Base-by-base conservation (phyloP, 2,888 invertebrate genomes). In the Atethmia centrago region DNA sequence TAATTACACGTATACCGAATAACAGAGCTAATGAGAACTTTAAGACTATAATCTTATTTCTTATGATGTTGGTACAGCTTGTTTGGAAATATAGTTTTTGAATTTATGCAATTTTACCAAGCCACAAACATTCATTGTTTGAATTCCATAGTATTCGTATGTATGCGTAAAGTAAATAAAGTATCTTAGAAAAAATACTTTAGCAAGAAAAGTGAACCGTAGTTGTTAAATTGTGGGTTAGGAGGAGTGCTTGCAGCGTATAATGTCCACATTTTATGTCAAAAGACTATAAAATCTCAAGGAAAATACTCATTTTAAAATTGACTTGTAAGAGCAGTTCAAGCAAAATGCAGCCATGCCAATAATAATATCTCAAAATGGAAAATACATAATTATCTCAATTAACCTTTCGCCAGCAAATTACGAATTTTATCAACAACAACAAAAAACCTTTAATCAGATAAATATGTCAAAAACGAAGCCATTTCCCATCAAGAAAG, bases 1-100 rank as follows among this genome's bases (percentile, higher is more conserved):
- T 79, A 71, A 71, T 79, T 74, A 63, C 66, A 63, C 53, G 56
- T 67, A 28, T 79, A n/a, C 25, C 21, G 8, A 63, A n/a, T 31
- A 58, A 63, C 45, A 14, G 42, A 66, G 58, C 16, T 45, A 16
- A 51, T 59, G 8, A 61, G 61, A 40, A n/a, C 28, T 77, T 62
- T 53, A 10, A 21, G 21, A 19, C n/a, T 42, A 10, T 42, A 59
- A 63, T 74, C 1, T 67, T 59, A 51, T 75, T 59, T 59, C n/a
- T 28, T 40, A n/a, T 59, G 10, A 45, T 7, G 9, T 42, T 19
- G 25, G 14, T 47, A 16, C 16, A 42, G 1, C 9, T 53, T 49
- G 31, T 58, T 9, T 51, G 10, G 4, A 51, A 42, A 51, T 5
- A 51, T 14, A 12, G 51, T 25, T 25, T 53, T 14, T 7, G 14